These are phyloP conservation scores for Penaeus japonicus DNA, from an alignment of 1,140 invertebrate genomes.

Conservation along the genomic window DNA sequence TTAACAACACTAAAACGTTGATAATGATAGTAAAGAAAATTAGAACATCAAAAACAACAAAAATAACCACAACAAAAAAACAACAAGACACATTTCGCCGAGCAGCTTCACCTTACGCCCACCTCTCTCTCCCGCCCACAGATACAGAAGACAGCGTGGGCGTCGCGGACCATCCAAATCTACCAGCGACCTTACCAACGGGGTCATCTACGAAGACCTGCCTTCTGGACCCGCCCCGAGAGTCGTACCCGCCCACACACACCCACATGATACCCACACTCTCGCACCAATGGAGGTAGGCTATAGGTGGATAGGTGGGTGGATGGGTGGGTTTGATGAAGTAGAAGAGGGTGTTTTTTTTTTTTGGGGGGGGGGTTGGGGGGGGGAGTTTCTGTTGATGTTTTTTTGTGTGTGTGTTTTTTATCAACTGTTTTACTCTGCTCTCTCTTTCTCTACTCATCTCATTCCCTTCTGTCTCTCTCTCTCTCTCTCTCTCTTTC, in stretches of 20 bases:
- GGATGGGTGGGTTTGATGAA: too few relatives aligned
- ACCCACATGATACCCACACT: conserved; percentile 49
- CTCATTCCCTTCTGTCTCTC: neutral
- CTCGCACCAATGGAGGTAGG: conserved; percentile 55
- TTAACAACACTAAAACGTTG: neutral
- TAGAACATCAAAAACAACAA: neutral
- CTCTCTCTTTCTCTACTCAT: neutral
- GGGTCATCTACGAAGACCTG: conserved; percentile 54
- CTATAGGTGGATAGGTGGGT: too few relatives aligned
- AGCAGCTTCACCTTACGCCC: too few relatives aligned
- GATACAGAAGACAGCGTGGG: conserved; percentile 42
- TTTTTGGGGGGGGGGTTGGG: too few relatives aligned
- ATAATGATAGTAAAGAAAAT: neutral
- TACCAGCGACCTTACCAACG: conserved; percentile 48
- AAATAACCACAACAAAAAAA: too few relatives aligned
- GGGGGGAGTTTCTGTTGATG: too few relatives aligned
- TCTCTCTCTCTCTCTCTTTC: neutral
- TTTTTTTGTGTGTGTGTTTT: too few relatives aligned
- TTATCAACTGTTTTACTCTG: too few relatives aligned
- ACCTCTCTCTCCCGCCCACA: neutral
- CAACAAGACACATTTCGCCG: too few relatives aligned
- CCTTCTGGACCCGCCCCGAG: conserved; percentile 48
- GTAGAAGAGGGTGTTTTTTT: too few relatives aligned
- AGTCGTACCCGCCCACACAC: conserved; percentile 19
- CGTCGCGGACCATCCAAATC: conserved; percentile 41